phyloP scores from a whole-genome alignment of 1,140 invertebrate genomes.

The Mylabris phalerata region DNA sequence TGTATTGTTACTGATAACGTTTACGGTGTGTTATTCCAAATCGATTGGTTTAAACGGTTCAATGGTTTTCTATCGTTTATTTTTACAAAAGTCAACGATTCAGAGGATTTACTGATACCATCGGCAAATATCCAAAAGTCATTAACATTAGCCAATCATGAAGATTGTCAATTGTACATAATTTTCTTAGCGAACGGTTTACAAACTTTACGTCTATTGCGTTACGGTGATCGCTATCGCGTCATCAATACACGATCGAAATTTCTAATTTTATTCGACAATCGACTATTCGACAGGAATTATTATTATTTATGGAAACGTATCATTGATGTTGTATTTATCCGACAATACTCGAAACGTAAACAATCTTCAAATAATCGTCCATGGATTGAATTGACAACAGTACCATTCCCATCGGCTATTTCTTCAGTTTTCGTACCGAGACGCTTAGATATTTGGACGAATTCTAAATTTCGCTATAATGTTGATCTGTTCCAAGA shows the following conservation, averaged over 20 bases:
- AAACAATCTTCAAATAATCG: conserved; percentile 37
- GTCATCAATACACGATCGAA: conserved; percentile 61
- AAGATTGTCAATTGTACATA: conserved; percentile 63
- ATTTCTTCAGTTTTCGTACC: conserved; percentile 47
- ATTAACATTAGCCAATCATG: conserved; percentile 50
- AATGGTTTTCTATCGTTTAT: conserved; percentile 43
- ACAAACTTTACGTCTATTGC: conserved; percentile 56
- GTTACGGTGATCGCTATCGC: conserved; percentile 62
- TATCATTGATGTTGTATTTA: conserved; percentile 67
- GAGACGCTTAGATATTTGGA: conserved; percentile 57
- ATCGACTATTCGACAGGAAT: conserved; percentile 55
- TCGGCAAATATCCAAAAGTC: conserved; percentile 48
- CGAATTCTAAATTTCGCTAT: conserved; percentile 50
- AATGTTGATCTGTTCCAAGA: conserved; percentile 47
- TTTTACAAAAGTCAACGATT: conserved; percentile 55
- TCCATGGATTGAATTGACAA: conserved; percentile 59
- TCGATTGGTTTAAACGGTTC: conserved; percentile 42
- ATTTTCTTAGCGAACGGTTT: conserved; percentile 66
- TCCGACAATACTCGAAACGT: conserved; percentile 47
- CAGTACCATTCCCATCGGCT: conserved; percentile 61
- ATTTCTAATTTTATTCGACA: conserved; percentile 62
- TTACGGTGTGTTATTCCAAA: conserved; percentile 47
- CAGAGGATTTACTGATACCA: conserved; percentile 58
- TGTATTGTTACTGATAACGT: conserved; percentile 46
- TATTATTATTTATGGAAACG: conserved; percentile 69